These are phyloP conservation scores for Volucella inflata DNA, from an alignment of 2,888 invertebrate species.

Conservation along the genomic window DNA sequence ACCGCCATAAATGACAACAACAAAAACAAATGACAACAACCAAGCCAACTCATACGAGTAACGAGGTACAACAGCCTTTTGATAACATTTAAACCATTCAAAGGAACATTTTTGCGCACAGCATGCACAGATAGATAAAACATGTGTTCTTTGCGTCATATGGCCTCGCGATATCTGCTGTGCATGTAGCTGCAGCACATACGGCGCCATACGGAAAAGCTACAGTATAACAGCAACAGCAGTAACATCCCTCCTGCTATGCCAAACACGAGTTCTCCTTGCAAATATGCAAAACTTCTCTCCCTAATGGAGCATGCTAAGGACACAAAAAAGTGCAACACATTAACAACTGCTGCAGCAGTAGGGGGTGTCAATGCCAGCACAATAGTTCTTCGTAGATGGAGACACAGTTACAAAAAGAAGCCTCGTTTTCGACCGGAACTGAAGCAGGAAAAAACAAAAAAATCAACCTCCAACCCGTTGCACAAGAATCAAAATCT, in stretches of 20 bases:
- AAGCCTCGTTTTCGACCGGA: constrained; percentile 25
- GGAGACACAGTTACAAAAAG: not conserved
- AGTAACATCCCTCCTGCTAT: constrained; percentile 11
- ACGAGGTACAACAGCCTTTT: not conserved
- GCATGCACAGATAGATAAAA: constrained; percentile 34
- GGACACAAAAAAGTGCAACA: constrained; percentile 29
- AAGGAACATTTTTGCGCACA: constrained; percentile 6
- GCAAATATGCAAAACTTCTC: constrained; percentile 51
- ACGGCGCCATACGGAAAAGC: not conserved
- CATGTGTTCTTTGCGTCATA: constrained; percentile 28
- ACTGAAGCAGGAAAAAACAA: constrained; percentile 22
- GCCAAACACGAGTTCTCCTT: constrained; percentile 1
- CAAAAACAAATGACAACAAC: constrained; percentile 4
- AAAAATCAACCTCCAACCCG: constrained; percentile 3
- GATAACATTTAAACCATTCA: constrained; percentile 49
- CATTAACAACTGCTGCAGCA: constrained; percentile 52
- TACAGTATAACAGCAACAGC: constrained; percentile 5
- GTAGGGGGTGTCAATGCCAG: not conserved
- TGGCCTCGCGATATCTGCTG: constrained; percentile 42
- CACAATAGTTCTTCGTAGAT: too few species aligned
- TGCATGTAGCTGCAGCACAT: constrained; percentile 21
- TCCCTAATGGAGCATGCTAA: constrained; percentile 51
- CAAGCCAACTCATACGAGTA: not conserved
- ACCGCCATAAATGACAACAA: constrained; percentile 5
- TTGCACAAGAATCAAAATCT: constrained; percentile 53